Evolutionary conservation across 2,113 vertebrate genomes (phyloP).

Genomic region (Laticauda colubrina): DNA sequence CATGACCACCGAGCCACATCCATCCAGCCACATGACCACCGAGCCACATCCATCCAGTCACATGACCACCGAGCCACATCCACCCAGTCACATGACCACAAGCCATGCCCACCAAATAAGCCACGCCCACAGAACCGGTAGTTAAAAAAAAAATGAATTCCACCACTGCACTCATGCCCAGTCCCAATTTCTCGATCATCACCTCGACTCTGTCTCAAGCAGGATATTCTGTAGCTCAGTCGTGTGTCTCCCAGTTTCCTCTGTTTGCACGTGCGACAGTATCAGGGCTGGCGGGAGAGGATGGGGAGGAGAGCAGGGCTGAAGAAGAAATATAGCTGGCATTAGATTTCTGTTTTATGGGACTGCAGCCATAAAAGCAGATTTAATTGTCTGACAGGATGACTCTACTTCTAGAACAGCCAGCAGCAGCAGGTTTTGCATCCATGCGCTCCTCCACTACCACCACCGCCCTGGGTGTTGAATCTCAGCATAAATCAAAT

Average conservation of each 20-base stretch:
- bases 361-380: neutral
- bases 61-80: too few relatives aligned
- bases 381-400: neutral
- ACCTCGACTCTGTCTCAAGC: neutral
- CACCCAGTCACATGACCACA: too few relatives aligned
- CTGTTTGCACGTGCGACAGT: neutral
- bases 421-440: neutral
- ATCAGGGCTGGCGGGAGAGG: neutral
- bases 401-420: neutral
- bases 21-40: too few relatives aligned
- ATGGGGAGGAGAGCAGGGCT: neutral
- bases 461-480: neutral
- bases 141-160: too few relatives aligned
- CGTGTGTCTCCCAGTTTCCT: neutral
- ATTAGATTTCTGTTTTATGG: neutral
- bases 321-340: neutral
- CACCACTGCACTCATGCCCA: neutral
- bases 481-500: neutral
- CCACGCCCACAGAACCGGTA: too few relatives aligned
- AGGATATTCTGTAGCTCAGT: neutral
- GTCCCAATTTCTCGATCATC: neutral
- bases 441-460: neutral
- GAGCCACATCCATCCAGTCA: too few relatives aligned
- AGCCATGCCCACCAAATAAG: too few relatives aligned
- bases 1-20: too few relatives aligned